Evolutionary conservation across 2,888 invertebrate species (phyloP).

Genomic region (Papilio elwesi): DNA sequence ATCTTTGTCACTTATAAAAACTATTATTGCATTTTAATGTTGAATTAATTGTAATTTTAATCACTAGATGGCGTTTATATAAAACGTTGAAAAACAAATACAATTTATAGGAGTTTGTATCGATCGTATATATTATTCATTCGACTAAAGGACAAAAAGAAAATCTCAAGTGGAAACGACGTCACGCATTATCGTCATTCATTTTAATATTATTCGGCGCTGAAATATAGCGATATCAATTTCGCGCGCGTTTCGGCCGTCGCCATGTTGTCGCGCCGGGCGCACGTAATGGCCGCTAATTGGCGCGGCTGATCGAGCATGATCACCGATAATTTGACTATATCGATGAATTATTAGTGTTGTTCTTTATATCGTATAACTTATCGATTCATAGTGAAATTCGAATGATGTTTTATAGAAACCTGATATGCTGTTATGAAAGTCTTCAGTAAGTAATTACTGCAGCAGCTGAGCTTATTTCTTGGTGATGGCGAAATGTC

Average conservation of each 20-base stretch:
- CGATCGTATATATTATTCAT: background rate
- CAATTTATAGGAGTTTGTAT: background rate
- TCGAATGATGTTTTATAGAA: background rate
- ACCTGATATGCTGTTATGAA: background rate
- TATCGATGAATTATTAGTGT: slow-evolving; percentile 42
- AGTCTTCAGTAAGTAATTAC: background rate
- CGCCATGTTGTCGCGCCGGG: slow-evolving; percentile 52
- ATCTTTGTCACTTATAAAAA: too few species aligned
- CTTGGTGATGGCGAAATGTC: too few species aligned
- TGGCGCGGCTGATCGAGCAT: slow-evolving; percentile 45
- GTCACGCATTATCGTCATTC: slow-evolving; percentile 27
- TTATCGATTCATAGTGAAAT: background rate
- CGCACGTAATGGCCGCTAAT: slow-evolving; percentile 53
- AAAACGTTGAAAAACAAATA: background rate
- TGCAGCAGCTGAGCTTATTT: too few species aligned
- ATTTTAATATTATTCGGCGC: slow-evolving; percentile 29
- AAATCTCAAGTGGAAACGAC: background rate
- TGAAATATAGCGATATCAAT: slow-evolving; percentile 40
- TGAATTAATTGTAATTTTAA: too few species aligned
- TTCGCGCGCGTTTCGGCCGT: slow-evolving; percentile 43
- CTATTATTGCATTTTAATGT: too few species aligned
- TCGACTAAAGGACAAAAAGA: background rate
- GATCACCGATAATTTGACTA: slow-evolving; percentile 34
- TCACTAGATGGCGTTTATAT: slow-evolving; percentile 10
- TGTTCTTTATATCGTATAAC: slow-evolving; percentile 36